A percentile compares a stretch with the other conserved stretches of the same genome.
Conservation (phyloP, 2,113 vertebrate species). For the Propithecus coquereli region DNA sequence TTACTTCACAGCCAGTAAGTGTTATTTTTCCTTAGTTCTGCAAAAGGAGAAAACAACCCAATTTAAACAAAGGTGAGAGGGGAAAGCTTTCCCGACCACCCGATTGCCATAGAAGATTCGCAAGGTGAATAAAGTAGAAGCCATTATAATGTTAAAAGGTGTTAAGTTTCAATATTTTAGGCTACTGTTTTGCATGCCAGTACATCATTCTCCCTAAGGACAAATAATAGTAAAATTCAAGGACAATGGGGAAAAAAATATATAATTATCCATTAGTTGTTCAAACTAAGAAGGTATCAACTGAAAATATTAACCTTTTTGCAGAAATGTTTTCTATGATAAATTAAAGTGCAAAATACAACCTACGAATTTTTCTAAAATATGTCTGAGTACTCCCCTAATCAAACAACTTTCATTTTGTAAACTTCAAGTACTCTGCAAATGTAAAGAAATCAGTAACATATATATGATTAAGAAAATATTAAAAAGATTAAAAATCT, state of each 20-base stretch:
- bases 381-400: background rate
- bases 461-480: background rate
- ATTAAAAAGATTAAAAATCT: conserved; percentile 20
- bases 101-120: background rate
- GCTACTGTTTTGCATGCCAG: conserved; percentile 53
- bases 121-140: conserved; percentile 58
- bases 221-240: conserved; percentile 66
- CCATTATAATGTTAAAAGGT: conserved; percentile 62
- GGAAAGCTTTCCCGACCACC: background rate
- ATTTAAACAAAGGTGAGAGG: conserved; percentile 1
- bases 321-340: conserved; percentile 41
- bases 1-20: background rate
- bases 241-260: conserved; percentile 50
- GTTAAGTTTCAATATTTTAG: conserved; percentile 74
- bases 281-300: conserved; percentile 40
- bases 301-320: conserved; percentile 43
- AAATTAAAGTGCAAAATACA: background rate
- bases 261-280: conserved; percentile 53
- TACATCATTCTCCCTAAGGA: conserved; percentile 61
- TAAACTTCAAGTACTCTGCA: background rate
- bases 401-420: conserved; percentile 17
- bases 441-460: background rate
- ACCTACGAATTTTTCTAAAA: conserved; percentile 15
- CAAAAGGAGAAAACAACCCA: background rate
- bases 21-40: conserved; percentile 32